Evolutionary conservation across 2,113 vertebrate genomes (phyloP), one percentile per base, ranked within the genome.

Genomic region (Hirundichthys speculiger): DNA sequence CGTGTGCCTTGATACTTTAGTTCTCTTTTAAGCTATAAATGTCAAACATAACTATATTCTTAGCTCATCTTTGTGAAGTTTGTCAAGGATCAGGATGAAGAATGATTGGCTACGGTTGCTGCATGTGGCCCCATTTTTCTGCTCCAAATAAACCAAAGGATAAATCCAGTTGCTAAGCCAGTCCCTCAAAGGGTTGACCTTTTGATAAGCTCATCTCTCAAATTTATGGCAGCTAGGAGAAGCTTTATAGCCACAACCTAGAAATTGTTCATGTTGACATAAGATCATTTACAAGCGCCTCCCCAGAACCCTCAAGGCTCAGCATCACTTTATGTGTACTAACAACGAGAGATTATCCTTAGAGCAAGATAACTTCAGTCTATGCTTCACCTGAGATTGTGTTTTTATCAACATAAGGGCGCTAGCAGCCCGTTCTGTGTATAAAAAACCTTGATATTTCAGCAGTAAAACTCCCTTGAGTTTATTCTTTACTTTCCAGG

Each of bases 131-230:
- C 75, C 56, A 56, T 89, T 88, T 90, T 86, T 88, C 78, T 77
- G 88, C 88, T 87, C 90, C 80, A 88, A 88, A 90, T 88, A 88
- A 90, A 86, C 69, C 3, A 61, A 83, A 82, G 77, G 85, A 90
- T 88, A 82, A 88, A 87, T 86, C 88, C 82, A 80, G 73, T 78
- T 66, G 64, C 75, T 71, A 73, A 84, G 80, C 73, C 78, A 77
- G 85, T 86, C 81, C 77, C 83, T 83, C 75, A 69, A 75, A 87
- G 73, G 68, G 68, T 77, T 85, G 82, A 87, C 87, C 88, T 90
- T 90, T 85, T 84, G 83, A 90, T 86, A 80, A 83, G 84, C 72
- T 77, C 86, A 88, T 90, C 86, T 73, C 69, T 90, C 86, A 88
- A 57, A 84, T 83, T 79, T 62, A 90, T 76, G 72, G 86, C 84